Percentiles rank a stretch among this genome's conserved stretches.
Evolutionary conservation across 2,113 vertebrate genomes (phyloP).

Genomic region (Equus przewalskii): DNA sequence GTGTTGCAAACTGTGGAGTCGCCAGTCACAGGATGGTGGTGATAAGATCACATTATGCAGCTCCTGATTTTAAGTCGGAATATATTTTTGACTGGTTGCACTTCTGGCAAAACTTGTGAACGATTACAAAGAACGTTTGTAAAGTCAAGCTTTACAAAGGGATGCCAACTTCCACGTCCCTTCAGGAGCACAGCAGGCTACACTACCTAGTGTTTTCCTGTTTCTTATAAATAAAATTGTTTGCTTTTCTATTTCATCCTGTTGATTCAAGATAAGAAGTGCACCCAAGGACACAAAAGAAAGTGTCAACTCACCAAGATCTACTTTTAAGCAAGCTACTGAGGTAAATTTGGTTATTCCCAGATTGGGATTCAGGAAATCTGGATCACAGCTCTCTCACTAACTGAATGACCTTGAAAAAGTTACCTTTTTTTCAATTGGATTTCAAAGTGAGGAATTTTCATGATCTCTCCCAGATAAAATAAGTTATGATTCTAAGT

Average conservation of each 20-base stretch:
- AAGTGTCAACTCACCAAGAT: background rate
- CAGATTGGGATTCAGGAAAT: background rate
- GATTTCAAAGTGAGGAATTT: conserved; percentile 18
- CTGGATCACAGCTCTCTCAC: background rate
- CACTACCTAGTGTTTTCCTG: background rate
- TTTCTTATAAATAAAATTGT: conserved; percentile 32
- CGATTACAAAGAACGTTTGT: conserved; percentile 23
- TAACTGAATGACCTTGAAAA: background rate
- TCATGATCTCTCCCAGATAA: background rate
- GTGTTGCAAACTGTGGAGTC: background rate
- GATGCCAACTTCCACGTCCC: background rate
- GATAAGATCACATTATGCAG: background rate
- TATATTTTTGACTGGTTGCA: background rate
- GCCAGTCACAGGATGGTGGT: background rate
- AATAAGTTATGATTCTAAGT: background rate
- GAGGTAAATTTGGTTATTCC: background rate
- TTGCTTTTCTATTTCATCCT: conserved; percentile 34
- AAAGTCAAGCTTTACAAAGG: background rate
- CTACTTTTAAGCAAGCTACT: background rate
- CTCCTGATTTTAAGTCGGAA: background rate
- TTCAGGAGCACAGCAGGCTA: background rate
- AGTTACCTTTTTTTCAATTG: background rate
- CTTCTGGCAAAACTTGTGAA: background rate
- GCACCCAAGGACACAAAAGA: background rate
- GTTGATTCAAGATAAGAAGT: conserved; percentile 20